phyloP scores from a whole-genome alignment of 2,113 vertebrate species.

The mouse (Mus musculus) region DNA sequence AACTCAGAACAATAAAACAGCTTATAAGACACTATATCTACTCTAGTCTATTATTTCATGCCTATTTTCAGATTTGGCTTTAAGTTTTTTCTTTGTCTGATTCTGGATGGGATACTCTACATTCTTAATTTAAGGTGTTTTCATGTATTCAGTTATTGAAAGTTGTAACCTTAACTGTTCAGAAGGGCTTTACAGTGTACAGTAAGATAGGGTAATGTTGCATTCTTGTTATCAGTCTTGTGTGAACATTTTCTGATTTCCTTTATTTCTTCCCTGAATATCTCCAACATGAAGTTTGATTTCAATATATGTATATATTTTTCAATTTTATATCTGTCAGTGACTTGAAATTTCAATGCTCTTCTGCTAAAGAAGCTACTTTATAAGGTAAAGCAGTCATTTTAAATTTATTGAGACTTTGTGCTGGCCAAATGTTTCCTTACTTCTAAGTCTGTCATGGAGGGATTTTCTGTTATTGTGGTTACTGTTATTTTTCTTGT shows the following conservation, averaged over 20 bases:
- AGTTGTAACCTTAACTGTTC: background rate
- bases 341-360: background rate
- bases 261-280: background rate
- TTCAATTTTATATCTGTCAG: background rate
- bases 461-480: background rate
- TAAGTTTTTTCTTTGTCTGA: conserved; percentile 4
- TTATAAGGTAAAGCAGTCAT: background rate
- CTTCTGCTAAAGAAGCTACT: background rate
- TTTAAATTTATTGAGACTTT: background rate
- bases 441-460: background rate
- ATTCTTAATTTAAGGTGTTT: background rate
- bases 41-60: background rate
- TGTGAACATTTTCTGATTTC: background rate
- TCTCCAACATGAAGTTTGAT: background rate
- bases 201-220: background rate
- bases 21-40: background rate
- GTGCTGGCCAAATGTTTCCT: background rate
- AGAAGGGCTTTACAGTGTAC: background rate
- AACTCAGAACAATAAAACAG: no score
- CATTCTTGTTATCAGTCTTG: background rate
- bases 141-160: background rate
- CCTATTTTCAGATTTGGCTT: background rate
- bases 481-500: no score
- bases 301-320: background rate
- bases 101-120: background rate